Conservation (phyloP, 2,113 vertebrate species). For the Poeciliopsis turrubarensis region DNA sequence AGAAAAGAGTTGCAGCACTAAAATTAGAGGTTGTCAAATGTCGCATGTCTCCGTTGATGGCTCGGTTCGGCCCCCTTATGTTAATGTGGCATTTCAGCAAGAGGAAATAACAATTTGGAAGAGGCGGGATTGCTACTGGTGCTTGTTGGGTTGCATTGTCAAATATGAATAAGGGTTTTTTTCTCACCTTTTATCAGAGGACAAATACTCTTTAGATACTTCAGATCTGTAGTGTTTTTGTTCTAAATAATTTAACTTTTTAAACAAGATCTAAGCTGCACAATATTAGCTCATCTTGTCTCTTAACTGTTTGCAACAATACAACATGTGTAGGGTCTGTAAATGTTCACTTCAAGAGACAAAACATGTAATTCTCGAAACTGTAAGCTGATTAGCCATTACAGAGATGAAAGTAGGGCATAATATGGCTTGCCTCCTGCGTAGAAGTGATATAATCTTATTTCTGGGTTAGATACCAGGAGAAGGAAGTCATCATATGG, state of each 20-base stretch:
- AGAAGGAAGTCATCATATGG: slow-evolving; percentile 53
- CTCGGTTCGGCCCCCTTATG: slow-evolving; percentile 74
- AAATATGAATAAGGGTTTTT: slow-evolving; percentile 28
- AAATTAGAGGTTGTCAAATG: slow-evolving; percentile 80
- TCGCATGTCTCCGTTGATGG: slow-evolving; percentile 64
- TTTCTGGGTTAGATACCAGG: slow-evolving; percentile 25
- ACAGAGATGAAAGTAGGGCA: background rate
- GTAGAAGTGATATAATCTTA: slow-evolving; percentile 46
- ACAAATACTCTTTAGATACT: background rate
- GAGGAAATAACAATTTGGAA: slow-evolving; percentile 60
- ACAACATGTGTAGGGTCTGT: background rate
- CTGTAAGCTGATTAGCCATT: background rate
- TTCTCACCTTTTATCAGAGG: slow-evolving; percentile 16
- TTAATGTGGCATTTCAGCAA: slow-evolving; percentile 81
- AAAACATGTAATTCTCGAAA: background rate
- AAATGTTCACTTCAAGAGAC: background rate
- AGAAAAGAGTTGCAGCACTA: slow-evolving; percentile 52
- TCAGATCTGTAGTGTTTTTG: background rate
- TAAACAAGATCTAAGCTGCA: background rate
- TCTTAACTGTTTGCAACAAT: background rate
- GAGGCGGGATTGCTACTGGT: slow-evolving; percentile 14
- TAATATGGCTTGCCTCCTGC: background rate
- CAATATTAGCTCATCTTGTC: background rate
- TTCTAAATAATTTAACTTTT: background rate
- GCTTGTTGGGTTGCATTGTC: slow-evolving; percentile 36